phyloP scores from a whole-genome alignment of 2,888 invertebrate genomes.

The Melanargia galathea region DNA sequence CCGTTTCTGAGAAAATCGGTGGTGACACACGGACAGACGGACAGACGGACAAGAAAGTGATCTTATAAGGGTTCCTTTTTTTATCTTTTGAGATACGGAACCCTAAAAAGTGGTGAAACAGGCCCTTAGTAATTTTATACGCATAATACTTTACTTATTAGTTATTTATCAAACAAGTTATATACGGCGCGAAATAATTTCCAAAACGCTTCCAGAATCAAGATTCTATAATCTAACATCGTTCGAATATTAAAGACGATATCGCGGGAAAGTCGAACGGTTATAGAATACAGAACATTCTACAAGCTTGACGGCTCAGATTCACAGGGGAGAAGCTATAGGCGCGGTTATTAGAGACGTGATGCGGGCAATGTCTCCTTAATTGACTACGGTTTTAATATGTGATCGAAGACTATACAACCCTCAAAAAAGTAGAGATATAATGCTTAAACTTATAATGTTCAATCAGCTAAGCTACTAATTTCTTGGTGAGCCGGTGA shows the following conservation, averaged over 20 bases:
- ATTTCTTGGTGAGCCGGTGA: no score
- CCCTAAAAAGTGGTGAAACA: no score
- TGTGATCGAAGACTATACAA: no score
- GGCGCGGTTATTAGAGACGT: background rate
- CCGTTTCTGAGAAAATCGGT: no score
- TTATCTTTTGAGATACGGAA: no score
- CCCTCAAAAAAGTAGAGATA: no score
- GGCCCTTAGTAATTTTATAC: no score
- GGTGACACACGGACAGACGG: background rate
- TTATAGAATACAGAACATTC: conserved; percentile 61
- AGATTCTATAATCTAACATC: conserved; percentile 57
- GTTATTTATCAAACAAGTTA: conserved; percentile 22
- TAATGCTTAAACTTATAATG: no score
- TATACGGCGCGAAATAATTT: conserved; percentile 40
- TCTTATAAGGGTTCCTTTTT: no score
- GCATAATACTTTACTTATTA: conserved; percentile 14
- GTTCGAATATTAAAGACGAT: conserved; percentile 64
- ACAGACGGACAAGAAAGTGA: background rate
- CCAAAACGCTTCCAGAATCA: conserved; percentile 44
- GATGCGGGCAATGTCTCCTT: no score
- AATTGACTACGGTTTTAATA: no score
- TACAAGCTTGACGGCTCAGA: background rate
- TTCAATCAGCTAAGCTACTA: no score
- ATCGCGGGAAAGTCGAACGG: conserved; percentile 65
- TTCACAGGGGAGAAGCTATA: background rate